Percentiles rank a stretch among this genome's conserved stretches.
phyloP scores from a whole-genome alignment of 2,888 invertebrate genomes.

The Trichogramma dendrolimi region DNA sequence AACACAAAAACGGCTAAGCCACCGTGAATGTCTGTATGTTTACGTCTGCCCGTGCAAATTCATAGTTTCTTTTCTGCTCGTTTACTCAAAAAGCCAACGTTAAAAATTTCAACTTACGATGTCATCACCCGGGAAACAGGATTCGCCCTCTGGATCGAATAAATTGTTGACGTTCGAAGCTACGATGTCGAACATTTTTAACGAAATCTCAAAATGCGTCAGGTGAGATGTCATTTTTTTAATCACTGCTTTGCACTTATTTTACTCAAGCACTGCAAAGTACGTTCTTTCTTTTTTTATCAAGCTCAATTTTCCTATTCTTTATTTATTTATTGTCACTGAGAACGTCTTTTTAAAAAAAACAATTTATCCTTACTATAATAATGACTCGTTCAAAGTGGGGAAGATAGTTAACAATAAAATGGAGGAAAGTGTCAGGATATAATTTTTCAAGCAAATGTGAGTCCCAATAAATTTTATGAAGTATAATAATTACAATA shows the following conservation, averaged over 20 bases:
- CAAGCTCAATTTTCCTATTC: background rate
- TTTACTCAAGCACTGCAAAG: background rate
- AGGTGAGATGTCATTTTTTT: conserved; percentile 36
- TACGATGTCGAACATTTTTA: conserved; percentile 36
- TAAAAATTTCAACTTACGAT: background rate
- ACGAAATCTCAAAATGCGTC: conserved; percentile 39
- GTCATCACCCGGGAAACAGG: conserved; percentile 13
- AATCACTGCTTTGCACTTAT: background rate
- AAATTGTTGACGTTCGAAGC: conserved; percentile 38
- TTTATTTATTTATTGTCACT: too few species aligned
- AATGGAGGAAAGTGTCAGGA: too few species aligned
- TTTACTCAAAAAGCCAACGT: background rate
- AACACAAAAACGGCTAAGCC: too few species aligned
- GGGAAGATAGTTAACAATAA: too few species aligned
- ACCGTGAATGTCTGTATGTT: too few species aligned
- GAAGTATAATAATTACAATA: background rate
- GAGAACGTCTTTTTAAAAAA: too few species aligned
- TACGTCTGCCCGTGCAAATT: too few species aligned
- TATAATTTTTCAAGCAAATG: too few species aligned
- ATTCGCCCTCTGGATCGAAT: conserved; percentile 27
- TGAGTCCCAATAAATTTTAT: background rate
- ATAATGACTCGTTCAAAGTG: too few species aligned
- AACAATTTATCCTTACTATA: too few species aligned
- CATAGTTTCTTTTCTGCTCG: background rate
- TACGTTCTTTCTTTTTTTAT: background rate